Conservation (phyloP, 2,113 vertebrate species). For the Notiomystis cincta region DNA sequence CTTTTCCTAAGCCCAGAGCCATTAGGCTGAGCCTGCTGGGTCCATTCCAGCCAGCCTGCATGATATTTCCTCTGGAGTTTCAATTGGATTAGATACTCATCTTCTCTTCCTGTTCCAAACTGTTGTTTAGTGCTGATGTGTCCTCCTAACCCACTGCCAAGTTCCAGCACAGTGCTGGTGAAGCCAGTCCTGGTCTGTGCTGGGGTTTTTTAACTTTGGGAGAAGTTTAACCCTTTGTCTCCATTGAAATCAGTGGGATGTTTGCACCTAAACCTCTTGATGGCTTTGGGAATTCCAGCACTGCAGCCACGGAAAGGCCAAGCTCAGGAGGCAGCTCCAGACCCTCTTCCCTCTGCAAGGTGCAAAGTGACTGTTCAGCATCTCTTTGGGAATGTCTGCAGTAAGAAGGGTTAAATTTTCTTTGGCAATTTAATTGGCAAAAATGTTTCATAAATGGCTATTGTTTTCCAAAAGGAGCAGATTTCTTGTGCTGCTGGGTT, state of each 20-base stretch:
- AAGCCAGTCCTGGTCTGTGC: neutral
- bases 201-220: neutral
- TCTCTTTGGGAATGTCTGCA: neutral
- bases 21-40: constrained; percentile 13
- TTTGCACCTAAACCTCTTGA: neutral
- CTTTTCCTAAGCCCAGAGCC: neutral
- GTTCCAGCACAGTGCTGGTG: constrained; percentile 25
- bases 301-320: neutral
- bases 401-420: neutral
- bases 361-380: neutral
- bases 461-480: neutral
- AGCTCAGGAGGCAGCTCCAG: neutral
- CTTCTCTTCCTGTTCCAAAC: constrained; percentile 60
- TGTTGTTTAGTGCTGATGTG: constrained; percentile 59
- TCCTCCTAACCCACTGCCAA: constrained; percentile 40
- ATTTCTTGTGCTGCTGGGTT: neutral
- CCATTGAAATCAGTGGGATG: neutral
- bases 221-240: constrained; percentile 20
- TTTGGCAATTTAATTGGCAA: neutral
- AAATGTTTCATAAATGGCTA: neutral
- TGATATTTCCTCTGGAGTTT: constrained; percentile 49
- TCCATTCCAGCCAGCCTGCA: constrained; percentile 13
- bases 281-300: neutral
- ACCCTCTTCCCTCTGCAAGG: neutral
- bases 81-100: constrained; percentile 41